Percentiles rank a stretch among this genome's conserved stretches.
Conservation (phyloP, 1,140 invertebrate species). For the Diachasma alloeum region DNA sequence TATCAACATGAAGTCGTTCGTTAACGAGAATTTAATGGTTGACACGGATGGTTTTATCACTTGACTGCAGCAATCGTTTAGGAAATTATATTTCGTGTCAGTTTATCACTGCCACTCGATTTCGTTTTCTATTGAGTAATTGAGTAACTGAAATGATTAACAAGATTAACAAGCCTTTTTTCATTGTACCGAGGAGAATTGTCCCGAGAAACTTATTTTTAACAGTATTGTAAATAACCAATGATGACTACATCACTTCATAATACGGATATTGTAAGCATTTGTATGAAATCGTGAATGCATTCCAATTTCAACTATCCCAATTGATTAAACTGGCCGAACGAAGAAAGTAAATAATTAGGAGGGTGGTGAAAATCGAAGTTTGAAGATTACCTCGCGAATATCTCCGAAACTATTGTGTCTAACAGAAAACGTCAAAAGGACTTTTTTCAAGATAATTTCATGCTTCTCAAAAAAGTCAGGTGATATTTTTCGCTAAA, state of each 20-base stretch:
- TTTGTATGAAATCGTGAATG: background rate
- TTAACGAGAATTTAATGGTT: no score
- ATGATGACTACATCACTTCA: background rate
- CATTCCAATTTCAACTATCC: background rate
- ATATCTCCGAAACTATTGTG: background rate
- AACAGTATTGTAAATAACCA: background rate
- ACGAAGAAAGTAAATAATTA: background rate
- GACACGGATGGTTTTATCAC: no score
- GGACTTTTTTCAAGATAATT: no score
- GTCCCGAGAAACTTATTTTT: background rate
- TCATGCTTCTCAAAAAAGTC: no score
- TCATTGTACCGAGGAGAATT: background rate
- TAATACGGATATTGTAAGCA: background rate
- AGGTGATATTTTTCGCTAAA: no score
- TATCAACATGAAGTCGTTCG: no score
- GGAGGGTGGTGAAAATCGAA: no score
- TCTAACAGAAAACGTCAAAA: background rate
- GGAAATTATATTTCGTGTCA: background rate
- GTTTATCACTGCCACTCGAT: background rate
- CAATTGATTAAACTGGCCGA: background rate
- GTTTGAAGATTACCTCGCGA: background rate
- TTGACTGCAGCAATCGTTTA: no score
- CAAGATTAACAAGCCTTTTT: background rate
- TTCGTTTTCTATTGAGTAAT: background rate
- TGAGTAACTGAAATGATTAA: background rate